These are phyloP conservation scores for Leptura quadrifasciata DNA, from an alignment of 2,888 invertebrate genomes.

Conservation along the genomic window DNA sequence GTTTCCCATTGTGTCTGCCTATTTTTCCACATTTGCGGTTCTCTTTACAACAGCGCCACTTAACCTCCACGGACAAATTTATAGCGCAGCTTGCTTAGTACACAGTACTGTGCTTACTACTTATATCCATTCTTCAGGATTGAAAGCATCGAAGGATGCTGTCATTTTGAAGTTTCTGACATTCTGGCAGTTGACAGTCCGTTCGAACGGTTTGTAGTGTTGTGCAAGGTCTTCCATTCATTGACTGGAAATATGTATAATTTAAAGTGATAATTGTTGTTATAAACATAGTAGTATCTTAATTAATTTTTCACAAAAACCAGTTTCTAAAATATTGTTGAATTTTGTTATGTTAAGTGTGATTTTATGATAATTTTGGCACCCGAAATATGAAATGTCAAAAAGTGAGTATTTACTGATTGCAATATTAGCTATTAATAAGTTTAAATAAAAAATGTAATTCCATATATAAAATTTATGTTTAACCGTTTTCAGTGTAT, in stretches of 20 bases:
- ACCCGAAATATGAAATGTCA: slow-evolving; percentile 66
- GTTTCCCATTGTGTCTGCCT: too few relatives aligned
- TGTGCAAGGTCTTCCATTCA: slow-evolving; percentile 14
- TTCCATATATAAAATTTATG: slow-evolving; percentile 29
- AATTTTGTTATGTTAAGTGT: slow-evolving; percentile 28
- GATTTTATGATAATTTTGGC: slow-evolving; percentile 36
- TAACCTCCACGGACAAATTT: too few relatives aligned
- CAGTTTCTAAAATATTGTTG: neutral
- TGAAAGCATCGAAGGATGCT: neutral
- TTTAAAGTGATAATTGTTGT: slow-evolving; percentile 23
- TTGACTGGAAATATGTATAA: slow-evolving; percentile 14
- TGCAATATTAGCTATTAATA: neutral
- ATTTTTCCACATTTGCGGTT: too few relatives aligned
- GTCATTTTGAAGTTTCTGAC: slow-evolving; percentile 17
- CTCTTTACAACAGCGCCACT: too few relatives aligned
- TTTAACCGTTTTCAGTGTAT: neutral
- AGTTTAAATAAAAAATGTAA: slow-evolving; percentile 14
- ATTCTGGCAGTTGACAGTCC: slow-evolving; percentile 15
- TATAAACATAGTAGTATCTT: slow-evolving; percentile 9
- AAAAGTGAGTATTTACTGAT: slow-evolving; percentile 62
- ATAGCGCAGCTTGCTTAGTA: too few relatives aligned
- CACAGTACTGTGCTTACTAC: too few relatives aligned
- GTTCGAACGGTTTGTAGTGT: neutral
- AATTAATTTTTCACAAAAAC: slow-evolving; percentile 5
- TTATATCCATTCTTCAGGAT: too few relatives aligned